A percentile compares a stretch with the other conserved stretches of the same genome.
phyloP scores from a whole-genome alignment of 2,888 invertebrate species.

The Andrena flavipes region DNA sequence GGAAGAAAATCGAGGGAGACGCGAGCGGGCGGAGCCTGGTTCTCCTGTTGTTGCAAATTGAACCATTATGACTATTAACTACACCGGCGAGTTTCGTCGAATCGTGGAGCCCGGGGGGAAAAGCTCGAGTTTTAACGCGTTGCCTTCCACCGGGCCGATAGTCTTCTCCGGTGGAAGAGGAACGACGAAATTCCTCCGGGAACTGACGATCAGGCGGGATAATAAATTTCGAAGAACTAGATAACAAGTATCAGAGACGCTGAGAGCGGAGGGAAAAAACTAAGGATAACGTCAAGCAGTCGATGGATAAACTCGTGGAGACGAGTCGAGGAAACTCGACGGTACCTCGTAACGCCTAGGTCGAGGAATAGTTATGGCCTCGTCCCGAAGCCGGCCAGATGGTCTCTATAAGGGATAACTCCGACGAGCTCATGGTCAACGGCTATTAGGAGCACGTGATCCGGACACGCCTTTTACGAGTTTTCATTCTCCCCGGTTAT shows the following conservation, averaged over 20 bases:
- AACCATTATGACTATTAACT: constrained; percentile 51
- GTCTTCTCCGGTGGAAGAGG: not conserved
- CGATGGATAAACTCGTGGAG: constrained; percentile 29
- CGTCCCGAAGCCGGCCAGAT: constrained; percentile 19
- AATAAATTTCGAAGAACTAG: constrained; percentile 25
- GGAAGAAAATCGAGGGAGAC: constrained; percentile 14
- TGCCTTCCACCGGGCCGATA: not conserved
- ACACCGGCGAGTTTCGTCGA: constrained; percentile 28
- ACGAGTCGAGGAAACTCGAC: constrained; percentile 11
- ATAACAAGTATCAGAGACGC: constrained; percentile 3
- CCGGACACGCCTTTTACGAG: constrained; percentile 57
- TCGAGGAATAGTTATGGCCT: constrained; percentile 50
- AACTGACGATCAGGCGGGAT: constrained; percentile 1
- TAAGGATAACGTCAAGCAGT: constrained; percentile 12
- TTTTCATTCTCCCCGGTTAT: constrained; percentile 55
- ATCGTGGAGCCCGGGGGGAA: not conserved
- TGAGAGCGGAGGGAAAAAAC: not conserved
- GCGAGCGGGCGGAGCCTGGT: not conserved
- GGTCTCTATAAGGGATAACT: constrained; percentile 32
- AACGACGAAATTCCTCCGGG: not conserved
- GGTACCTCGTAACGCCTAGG: constrained; percentile 17
- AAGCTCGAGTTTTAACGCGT: constrained; percentile 13
- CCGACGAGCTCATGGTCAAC: constrained; percentile 2
- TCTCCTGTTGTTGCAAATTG: constrained; percentile 57
- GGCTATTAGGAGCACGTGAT: constrained; percentile 52